A percentile compares a stretch with the other conserved stretches of the same genome.
phyloP scores from a whole-genome alignment of 2,888 invertebrate genomes.

The Coenonympha glycerion region DNA sequence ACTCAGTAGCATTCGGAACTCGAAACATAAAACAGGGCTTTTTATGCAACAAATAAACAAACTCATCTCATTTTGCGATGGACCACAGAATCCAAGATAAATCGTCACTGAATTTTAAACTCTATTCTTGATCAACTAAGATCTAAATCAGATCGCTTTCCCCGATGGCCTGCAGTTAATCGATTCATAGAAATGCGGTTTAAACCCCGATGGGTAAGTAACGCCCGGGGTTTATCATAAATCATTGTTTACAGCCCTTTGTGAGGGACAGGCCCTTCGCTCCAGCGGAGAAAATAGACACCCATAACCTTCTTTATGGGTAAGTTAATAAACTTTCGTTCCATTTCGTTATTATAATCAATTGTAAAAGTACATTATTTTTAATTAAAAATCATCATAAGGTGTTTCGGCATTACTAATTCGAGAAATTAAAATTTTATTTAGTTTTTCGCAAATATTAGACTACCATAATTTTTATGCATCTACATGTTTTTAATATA shows the following conservation, averaged over 20 bases:
- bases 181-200: conserved; percentile 20
- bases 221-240: conserved; percentile 44
- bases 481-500: too few relatives aligned
- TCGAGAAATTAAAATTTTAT: too few relatives aligned
- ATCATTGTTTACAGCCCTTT: conserved; percentile 63
- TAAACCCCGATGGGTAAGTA: conserved; percentile 28
- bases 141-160: not conserved
- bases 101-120: not conserved
- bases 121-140: not conserved
- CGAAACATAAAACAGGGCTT: not conserved
- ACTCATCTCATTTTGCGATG: conserved; percentile 6
- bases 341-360: not conserved
- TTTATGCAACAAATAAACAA: not conserved
- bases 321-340: not conserved
- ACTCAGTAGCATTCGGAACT: too few relatives aligned
- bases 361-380: not conserved
- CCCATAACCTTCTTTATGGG: conserved; percentile 9
- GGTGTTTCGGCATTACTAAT: too few relatives aligned
- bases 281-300: conserved; percentile 37
- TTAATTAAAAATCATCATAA: too few relatives aligned
- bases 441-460: too few relatives aligned
- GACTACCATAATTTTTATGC: too few relatives aligned
- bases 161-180: conserved; percentile 3
- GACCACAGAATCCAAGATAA: not conserved
- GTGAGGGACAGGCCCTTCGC: conserved; percentile 47